Conservation (phyloP, 2,797 vertebrate species). For the Halcyon leucocephala region DNA sequence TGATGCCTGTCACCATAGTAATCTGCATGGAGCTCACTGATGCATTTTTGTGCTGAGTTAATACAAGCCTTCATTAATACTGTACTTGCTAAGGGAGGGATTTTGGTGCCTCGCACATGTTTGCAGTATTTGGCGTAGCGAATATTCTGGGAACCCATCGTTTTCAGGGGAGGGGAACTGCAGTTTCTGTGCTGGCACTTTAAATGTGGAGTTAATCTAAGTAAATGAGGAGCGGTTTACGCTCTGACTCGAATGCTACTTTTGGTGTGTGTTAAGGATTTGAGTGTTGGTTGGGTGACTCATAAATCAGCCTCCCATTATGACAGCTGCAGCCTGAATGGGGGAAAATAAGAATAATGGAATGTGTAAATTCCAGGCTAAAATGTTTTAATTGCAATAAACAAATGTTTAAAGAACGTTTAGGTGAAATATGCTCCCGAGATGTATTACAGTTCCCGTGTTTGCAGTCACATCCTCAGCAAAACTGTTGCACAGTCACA, state of each 20-base stretch:
- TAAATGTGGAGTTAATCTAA: conserved; percentile 42
- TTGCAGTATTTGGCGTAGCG: not conserved
- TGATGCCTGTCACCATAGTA: conserved; percentile 32
- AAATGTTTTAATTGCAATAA: conserved; percentile 67
- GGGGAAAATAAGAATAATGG: conserved; percentile 65
- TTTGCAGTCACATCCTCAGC: conserved; percentile 5
- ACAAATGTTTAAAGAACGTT: conserved; percentile 54
- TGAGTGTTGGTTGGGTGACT: conserved; percentile 50
- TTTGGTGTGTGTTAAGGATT: conserved; percentile 35
- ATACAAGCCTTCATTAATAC: conserved; percentile 22
- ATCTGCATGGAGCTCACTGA: conserved; percentile 1
- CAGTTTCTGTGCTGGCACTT: not conserved
- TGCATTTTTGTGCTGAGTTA: not conserved
- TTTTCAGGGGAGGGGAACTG: not conserved
- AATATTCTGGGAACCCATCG: conserved; percentile 14
- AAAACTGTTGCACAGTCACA: not conserved
- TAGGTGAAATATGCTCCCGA: conserved; percentile 24
- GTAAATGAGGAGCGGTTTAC: conserved; percentile 64
- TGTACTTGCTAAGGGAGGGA: not conserved
- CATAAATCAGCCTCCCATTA: conserved; percentile 68
- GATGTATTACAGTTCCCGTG: not conserved
- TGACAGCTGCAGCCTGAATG: conserved; percentile 55
- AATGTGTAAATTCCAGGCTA: conserved; percentile 59
- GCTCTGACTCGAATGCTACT: conserved; percentile 38
- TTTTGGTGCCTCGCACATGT: not conserved